phyloP scores from a whole-genome alignment of 2,113 vertebrate genomes.

The Oncorhynchus gorbuscha region DNA sequence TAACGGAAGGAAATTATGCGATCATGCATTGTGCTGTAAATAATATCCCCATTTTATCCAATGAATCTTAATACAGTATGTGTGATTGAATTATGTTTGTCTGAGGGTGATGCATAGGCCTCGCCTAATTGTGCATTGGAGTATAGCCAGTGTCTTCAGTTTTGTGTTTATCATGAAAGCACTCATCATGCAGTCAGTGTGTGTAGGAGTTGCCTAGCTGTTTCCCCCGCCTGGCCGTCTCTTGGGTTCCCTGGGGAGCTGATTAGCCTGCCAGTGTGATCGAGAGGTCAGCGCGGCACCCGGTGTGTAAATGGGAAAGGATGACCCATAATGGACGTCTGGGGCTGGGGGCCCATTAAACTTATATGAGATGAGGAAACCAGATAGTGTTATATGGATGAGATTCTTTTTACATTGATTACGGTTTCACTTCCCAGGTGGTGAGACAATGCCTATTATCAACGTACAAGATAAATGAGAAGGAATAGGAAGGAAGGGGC shows the following conservation, averaged over 20 bases:
- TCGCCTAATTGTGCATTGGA: not conserved
- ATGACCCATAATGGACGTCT: conserved; percentile 42
- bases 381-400: not conserved
- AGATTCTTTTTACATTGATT: conserved; percentile 8
- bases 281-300: conserved; percentile 50
- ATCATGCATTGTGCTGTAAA: too few relatives aligned
- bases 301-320: conserved; percentile 53
- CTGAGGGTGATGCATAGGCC: not conserved
- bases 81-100: not conserved
- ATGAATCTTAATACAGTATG: too few relatives aligned
- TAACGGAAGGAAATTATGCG: too few relatives aligned
- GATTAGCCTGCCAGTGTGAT: conserved; percentile 30
- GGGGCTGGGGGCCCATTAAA: not conserved
- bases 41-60: too few relatives aligned
- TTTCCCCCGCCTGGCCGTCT: conserved; percentile 17
- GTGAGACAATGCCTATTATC: conserved; percentile 18
- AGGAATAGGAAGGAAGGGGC: not conserved
- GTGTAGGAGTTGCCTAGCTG: not conserved
- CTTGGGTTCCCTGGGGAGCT: conserved; percentile 27
- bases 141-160: not conserved
- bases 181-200: conserved; percentile 1
- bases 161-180: not conserved
- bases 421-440: conserved; percentile 41
- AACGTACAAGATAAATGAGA: not conserved
- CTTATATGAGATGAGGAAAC: conserved; percentile 24